Base-by-base conservation (phyloP, 2,113 vertebrate species). In the Arizona elegans region DNA sequence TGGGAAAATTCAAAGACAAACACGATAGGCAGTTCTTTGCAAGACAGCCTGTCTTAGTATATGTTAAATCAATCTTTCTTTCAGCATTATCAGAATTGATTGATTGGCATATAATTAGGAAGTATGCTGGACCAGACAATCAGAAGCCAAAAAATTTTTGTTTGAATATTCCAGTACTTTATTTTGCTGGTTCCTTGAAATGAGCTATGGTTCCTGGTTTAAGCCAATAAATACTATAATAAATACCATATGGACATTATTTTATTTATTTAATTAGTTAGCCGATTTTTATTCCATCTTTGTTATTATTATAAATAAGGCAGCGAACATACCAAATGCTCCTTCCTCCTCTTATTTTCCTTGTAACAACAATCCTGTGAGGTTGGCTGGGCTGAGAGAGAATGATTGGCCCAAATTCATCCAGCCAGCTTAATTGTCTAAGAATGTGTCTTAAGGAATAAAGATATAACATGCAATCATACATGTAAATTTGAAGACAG, bases 61-160 rank as follows among this genome's bases (percentile, higher is more conserved):
- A 75, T 3, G 3, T 21, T 43, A 21, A 43, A 21, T 43, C 17
- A 81, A 43, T 21, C 17, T 38, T 21, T 43, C 17, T 75, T 38
- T 75, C 17, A 43, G 33, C 33, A 17, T 81, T 8, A 81, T 38
- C 33, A 21, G 75, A 21, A 43, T 19, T 19, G 70, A 81, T 38
- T 38, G 33, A 38, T 43, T 3, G 17, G 33, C 3, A 38, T 43
- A 81, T 43, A 43, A 81, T 9, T 81, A 43, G 33, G 75, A 38
- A 81, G 75, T 8, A 43, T 81, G 75, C 75, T 8, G 8, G 75
- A 81, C 33, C 33, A 43, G 75, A 81, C 3, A 81, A 81, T 81
- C 17, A 1, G 75, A 17, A 21, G 19, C 17, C 17, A 21, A 21
- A 8, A 1, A 0, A 1, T 3, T 9, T 43, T 81, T 10, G 2